Percentiles rank a stretch among this genome's conserved stretches.
phyloP scores from a whole-genome alignment of 2,888 invertebrate genomes.

The Ptychoptera albimana region DNA sequence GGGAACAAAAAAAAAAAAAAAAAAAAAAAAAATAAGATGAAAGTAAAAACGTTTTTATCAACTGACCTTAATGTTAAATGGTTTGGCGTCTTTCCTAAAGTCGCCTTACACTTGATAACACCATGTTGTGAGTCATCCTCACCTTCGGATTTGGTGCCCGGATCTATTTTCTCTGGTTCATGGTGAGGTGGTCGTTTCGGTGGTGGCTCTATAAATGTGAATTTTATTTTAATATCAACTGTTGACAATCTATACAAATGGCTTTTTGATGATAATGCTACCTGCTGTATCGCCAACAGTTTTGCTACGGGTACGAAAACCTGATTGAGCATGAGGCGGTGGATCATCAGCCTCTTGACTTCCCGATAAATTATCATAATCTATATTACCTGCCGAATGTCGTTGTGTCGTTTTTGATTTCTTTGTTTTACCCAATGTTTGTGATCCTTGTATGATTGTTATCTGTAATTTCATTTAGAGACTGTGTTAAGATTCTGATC shows the following conservation, averaged over 20 bases:
- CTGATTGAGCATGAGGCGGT: constrained; percentile 29
- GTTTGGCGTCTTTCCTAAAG: constrained; percentile 81
- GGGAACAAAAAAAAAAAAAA: neutral
- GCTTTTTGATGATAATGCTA: neutral
- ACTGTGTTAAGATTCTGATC: constrained; percentile 12
- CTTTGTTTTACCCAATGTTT: constrained; percentile 70
- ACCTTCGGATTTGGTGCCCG: constrained; percentile 73
- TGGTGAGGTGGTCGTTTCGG: constrained; percentile 30
- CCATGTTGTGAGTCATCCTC: constrained; percentile 66
- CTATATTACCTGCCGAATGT: constrained; percentile 71
- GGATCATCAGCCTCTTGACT: constrained; percentile 57
- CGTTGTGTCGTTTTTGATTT: constrained; percentile 58
- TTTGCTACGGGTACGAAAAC: constrained; percentile 73
- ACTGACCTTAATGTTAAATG: constrained; percentile 69
- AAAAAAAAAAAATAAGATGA: neutral
- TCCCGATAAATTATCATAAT: constrained; percentile 63
- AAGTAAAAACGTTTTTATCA: neutral
- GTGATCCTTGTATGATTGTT: constrained; percentile 57
- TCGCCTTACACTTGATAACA: constrained; percentile 40
- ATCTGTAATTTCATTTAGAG: constrained; percentile 26
- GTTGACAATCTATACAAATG: too few species aligned
- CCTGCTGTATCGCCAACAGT: constrained; percentile 68
- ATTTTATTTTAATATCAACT: neutral
- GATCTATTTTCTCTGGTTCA: constrained; percentile 43
- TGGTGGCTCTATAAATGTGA: constrained; percentile 15